Conservation (phyloP, 2,113 vertebrate genomes). For the Chionomys nivalis region DNA sequence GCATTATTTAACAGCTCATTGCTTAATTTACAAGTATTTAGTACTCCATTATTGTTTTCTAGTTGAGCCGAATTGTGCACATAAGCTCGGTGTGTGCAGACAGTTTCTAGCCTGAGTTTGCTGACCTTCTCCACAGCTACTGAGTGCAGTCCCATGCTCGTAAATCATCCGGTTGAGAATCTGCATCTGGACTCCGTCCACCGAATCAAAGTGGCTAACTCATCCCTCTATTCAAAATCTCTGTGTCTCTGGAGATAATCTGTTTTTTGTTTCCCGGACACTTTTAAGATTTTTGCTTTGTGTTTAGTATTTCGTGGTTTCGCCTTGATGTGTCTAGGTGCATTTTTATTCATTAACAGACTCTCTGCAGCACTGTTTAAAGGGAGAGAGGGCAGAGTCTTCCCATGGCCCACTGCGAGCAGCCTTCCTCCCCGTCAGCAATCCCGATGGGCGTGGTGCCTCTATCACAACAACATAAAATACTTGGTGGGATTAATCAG, state of each 20-base stretch:
- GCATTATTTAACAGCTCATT: neutral
- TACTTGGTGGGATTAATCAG: neutral
- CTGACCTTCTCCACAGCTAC: neutral
- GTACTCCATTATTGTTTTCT: neutral
- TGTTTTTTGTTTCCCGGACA: neutral
- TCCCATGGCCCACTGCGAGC: neutral
- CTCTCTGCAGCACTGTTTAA: neutral
- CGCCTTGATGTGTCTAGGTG: neutral
- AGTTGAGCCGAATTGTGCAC: neutral
- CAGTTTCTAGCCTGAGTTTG: neutral
- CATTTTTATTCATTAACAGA: neutral
- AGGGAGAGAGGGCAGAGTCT: neutral
- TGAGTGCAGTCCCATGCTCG: neutral
- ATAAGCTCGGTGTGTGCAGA: neutral
- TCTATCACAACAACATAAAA: neutral
- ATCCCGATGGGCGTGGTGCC: rapidly evolving
- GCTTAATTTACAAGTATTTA: neutral
- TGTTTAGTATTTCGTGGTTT: constrained; percentile 1
- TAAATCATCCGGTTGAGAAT: neutral
- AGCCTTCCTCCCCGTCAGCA: neutral
- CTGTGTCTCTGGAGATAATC: neutral
- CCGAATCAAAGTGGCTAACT: neutral
- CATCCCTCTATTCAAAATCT: neutral
- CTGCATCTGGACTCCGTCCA: neutral
- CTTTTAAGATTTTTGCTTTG: constrained; percentile 7